These are phyloP conservation scores for Caloenas nicobarica DNA, from an alignment of 2,113 vertebrate species.

Conservation along the genomic window DNA sequence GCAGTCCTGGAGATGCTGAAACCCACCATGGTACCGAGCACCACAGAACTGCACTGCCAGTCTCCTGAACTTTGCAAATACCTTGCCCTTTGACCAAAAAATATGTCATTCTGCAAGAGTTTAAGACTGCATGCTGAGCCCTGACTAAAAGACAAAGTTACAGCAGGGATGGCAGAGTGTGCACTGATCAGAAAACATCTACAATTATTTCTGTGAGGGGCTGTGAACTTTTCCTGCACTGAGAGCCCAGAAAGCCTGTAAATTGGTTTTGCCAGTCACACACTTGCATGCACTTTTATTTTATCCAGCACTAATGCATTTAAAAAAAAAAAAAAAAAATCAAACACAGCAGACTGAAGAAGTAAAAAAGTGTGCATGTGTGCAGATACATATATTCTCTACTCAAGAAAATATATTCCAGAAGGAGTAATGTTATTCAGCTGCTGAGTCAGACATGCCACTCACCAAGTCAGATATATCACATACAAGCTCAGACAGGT, in stretches of 20 bases:
- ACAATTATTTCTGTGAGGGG: background rate
- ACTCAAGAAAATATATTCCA: background rate
- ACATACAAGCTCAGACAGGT: background rate
- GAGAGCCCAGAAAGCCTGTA: background rate
- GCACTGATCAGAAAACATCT: background rate
- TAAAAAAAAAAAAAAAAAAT: background rate
- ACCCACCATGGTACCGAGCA: background rate
- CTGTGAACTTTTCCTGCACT: background rate
- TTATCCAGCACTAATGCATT: background rate
- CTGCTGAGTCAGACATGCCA: constrained; percentile 1
- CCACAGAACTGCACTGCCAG: background rate
- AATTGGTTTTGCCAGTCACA: background rate
- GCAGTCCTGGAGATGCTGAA: background rate
- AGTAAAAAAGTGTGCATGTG: background rate
- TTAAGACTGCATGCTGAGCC: background rate
- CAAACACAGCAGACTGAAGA: background rate
- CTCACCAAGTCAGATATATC: constrained; percentile 9
- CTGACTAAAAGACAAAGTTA: background rate
- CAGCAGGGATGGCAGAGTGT: background rate
- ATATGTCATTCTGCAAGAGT: background rate
- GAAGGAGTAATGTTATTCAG: background rate
- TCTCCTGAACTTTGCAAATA: background rate
- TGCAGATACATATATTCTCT: background rate
- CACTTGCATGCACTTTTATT: background rate
- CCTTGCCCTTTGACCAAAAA: background rate